Conservation (phyloP, 1,140 invertebrate genomes). For the Streblospio benedicti region DNA sequence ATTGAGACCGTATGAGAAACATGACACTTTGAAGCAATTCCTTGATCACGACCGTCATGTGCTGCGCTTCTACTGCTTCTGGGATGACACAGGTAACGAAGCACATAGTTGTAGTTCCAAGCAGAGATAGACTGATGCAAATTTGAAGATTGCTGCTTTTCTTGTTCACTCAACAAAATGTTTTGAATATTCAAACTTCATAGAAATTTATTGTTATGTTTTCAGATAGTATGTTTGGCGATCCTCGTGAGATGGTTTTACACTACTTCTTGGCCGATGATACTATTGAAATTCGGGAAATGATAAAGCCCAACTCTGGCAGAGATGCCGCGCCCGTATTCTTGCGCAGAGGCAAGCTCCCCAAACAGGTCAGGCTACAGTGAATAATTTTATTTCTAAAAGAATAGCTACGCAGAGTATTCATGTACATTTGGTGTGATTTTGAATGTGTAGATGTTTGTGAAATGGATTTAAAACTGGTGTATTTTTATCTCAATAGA, state of each 20-base stretch:
- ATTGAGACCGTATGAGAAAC: slow-evolving; percentile 44
- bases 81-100: slow-evolving; percentile 47
- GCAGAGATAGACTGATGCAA: too few relatives aligned
- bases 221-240: slow-evolving; percentile 44
- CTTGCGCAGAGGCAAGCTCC: slow-evolving; percentile 37
- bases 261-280: slow-evolving; percentile 49
- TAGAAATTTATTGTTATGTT: too few relatives aligned
- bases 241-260: slow-evolving; percentile 42
- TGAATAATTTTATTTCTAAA: not conserved
- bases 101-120: too few relatives aligned
- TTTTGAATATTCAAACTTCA: too few relatives aligned
- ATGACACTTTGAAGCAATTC: slow-evolving; percentile 47
- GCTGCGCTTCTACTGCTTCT: slow-evolving; percentile 45
- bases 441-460: too few relatives aligned
- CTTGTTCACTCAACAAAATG: too few relatives aligned
- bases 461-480: not conserved
- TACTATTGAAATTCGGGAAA: slow-evolving; percentile 46
- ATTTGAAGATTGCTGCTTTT: too few relatives aligned
- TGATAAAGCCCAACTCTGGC: slow-evolving; percentile 38
- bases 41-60: slow-evolving; percentile 47
- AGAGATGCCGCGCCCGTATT: slow-evolving; percentile 45
- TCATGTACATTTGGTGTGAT: too few relatives aligned
- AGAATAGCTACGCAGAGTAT: not conserved
- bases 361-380: slow-evolving; percentile 26
- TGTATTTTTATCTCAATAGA: not conserved